A percentile compares a stretch with the other conserved stretches of the same genome.
Conservation (phyloP, 2,113 vertebrate genomes). For the Cololabis saira region DNA sequence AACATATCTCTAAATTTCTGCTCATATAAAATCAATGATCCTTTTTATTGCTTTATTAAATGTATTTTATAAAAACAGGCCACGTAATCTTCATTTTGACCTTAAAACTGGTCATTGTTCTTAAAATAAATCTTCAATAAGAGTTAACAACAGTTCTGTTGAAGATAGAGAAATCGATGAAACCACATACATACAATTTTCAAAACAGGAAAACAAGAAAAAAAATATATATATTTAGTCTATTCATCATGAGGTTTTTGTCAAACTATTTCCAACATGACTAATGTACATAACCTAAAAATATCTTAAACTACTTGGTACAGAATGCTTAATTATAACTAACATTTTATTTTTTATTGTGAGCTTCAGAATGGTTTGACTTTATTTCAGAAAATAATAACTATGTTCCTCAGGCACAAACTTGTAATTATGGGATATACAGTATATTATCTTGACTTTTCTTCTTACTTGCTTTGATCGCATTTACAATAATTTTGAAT, state of each 20-base stretch:
- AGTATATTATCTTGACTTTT: too few species aligned
- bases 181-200: neutral
- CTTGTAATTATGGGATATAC: neutral
- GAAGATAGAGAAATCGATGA: neutral
- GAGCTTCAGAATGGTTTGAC: neutral
- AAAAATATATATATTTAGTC: neutral
- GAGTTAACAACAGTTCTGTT: neutral
- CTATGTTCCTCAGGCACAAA: conserved; percentile 5
- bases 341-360: neutral
- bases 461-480: too few species aligned
- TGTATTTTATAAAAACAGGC: neutral
- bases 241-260: neutral
- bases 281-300: too few species aligned
- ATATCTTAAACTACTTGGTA: too few species aligned
- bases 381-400: neutral
- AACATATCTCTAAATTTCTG: too few species aligned
- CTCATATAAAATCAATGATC: too few species aligned
- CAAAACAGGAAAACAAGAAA: neutral
- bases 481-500: neutral
- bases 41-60: neutral
- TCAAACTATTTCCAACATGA: too few species aligned
- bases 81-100: neutral
- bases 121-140: neutral
- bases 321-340: too few species aligned
- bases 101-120: neutral